A percentile compares a stretch with the other conserved stretches of the same genome.
phyloP scores from a whole-genome alignment of 2,797 vertebrate genomes.

The Aphelocoma californica region DNA sequence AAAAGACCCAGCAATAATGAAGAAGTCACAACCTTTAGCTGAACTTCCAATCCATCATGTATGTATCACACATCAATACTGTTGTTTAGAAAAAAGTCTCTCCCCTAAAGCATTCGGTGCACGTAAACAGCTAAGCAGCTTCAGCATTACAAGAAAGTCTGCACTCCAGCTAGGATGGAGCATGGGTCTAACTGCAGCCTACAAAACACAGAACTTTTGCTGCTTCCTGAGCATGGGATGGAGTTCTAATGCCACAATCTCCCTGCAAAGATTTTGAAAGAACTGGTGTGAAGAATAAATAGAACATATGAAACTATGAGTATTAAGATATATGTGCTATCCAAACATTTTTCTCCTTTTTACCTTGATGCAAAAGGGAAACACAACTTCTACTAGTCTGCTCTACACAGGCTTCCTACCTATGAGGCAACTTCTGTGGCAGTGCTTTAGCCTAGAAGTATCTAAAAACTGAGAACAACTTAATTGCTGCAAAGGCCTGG shows the following conservation, averaged over 20 bases:
- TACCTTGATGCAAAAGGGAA: not conserved
- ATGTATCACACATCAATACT: not conserved
- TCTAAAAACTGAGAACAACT: not conserved
- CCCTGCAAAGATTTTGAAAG: not conserved
- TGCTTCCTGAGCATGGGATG: not conserved
- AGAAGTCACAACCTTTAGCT: not conserved
- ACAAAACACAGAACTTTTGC: not conserved
- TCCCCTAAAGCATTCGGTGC: not conserved
- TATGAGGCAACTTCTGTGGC: not conserved
- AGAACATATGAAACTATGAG: not conserved
- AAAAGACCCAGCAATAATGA: not conserved
- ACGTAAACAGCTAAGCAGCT: not conserved
- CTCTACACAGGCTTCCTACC: not conserved
- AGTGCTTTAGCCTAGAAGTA: not conserved
- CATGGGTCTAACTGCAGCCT: not conserved
- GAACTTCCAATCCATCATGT: not conserved
- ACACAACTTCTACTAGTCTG: not conserved
- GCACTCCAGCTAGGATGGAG: not conserved
- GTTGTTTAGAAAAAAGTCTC: not conserved
- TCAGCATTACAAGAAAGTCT: not conserved
- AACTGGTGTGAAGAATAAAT: not conserved
- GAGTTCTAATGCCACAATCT: not conserved
- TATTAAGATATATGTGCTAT: rapidly evolving
- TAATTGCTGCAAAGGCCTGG: not conserved
- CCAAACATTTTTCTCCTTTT: not conserved